Percentiles rank a stretch among this genome's conserved stretches.
phyloP scores from a whole-genome alignment of 2,797 vertebrate species.

The Nannoperca obscura region DNA sequence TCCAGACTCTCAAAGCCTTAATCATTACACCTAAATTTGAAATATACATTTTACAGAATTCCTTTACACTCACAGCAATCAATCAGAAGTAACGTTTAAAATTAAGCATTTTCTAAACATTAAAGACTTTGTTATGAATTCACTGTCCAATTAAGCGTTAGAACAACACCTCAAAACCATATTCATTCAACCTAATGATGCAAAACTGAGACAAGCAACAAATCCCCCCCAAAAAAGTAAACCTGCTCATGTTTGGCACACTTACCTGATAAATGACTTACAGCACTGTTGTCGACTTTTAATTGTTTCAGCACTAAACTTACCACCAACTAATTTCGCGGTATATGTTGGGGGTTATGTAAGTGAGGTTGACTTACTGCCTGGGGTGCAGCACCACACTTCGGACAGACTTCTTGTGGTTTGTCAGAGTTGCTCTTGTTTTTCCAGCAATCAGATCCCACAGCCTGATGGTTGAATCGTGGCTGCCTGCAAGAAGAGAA shows the following conservation, averaged over 20 bases:
- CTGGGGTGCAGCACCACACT: slow-evolving; percentile 94
- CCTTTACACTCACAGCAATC: too few relatives aligned
- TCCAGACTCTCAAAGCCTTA: too few relatives aligned
- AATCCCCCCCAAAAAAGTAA: background rate
- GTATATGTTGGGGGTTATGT: background rate
- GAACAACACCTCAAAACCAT: background rate
- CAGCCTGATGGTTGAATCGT: slow-evolving; percentile 96
- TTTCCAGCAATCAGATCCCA: slow-evolving; percentile 99
- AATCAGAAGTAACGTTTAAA: too few relatives aligned
- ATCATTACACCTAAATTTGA: too few relatives aligned
- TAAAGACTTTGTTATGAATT: background rate
- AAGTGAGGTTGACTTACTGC: slow-evolving; percentile 91
- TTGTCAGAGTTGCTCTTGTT: slow-evolving; percentile 97
- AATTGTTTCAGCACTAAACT: background rate
- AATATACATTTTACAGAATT: too few relatives aligned
- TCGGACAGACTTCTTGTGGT: slow-evolving; percentile 98
- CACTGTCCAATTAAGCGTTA: background rate
- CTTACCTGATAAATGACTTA: background rate
- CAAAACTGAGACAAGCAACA: background rate
- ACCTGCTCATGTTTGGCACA: background rate
- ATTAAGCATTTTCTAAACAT: too few relatives aligned
- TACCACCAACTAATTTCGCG: background rate
- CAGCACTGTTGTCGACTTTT: background rate
- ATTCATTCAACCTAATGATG: background rate
- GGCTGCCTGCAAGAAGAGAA: slow-evolving; percentile 88